A percentile compares a stretch with the other conserved stretches of the same genome.
phyloP scores from a whole-genome alignment of 1,140 invertebrate species.

The Thaumetopoea pityocampa region DNA sequence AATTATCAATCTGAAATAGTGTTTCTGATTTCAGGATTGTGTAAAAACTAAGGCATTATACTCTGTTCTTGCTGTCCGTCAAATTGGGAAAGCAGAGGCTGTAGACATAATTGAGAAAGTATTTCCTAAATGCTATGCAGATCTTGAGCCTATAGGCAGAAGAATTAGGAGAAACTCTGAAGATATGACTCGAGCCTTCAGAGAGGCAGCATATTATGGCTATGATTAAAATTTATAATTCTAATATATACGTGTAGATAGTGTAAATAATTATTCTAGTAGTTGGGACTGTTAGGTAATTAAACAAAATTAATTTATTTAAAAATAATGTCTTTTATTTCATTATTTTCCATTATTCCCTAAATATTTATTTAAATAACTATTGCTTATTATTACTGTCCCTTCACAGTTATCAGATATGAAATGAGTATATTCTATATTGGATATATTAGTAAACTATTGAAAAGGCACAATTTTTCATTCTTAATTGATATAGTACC shows the following conservation, averaged over 20 bases:
- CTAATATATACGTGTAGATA: slow-evolving; percentile 13
- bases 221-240: slow-evolving; percentile 78
- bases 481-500: slow-evolving; percentile 1
- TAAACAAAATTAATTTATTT: slow-evolving; percentile 48
- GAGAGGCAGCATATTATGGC: slow-evolving; percentile 87
- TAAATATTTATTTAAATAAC: slow-evolving; percentile 42
- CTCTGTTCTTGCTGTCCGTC: slow-evolving; percentile 88
- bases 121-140: slow-evolving; percentile 94
- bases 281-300: slow-evolving; percentile 19
- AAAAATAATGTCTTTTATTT: slow-evolving; percentile 72
- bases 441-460: slow-evolving; percentile 10
- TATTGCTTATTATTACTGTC: slow-evolving; percentile 35
- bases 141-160: slow-evolving; percentile 95
- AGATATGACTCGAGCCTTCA: slow-evolving; percentile 86
- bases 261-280: slow-evolving; percentile 22
- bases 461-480: slow-evolving; percentile 15
- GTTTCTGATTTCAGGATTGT: slow-evolving; percentile 82
- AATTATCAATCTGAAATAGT: no score
- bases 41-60: slow-evolving; percentile 91
- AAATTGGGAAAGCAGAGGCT: slow-evolving; percentile 84
- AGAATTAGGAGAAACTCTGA: slow-evolving; percentile 85
- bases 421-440: slow-evolving; percentile 11
- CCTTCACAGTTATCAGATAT: slow-evolving; percentile 23
- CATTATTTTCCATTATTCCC: slow-evolving; percentile 50
- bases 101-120: slow-evolving; percentile 88